A percentile compares a stretch with the other conserved stretches of the same genome.
These are phyloP conservation scores for Cepaea nemoralis DNA, from an alignment of 1,140 invertebrate species.

Conservation along the genomic window DNA sequence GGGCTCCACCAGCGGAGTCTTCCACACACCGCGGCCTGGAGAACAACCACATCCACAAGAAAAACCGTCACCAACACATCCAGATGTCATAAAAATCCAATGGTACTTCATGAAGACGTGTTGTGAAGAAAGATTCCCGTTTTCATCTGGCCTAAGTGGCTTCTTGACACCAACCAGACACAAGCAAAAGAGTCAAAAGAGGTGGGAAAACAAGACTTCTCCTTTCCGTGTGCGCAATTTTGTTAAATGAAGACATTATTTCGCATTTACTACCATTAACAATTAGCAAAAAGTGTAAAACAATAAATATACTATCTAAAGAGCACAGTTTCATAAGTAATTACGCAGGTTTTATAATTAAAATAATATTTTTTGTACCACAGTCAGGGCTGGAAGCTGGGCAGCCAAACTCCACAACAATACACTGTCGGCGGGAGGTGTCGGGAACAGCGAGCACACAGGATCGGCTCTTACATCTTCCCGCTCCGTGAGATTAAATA, in stretches of 20 bases:
- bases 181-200: background rate
- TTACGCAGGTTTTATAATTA: background rate
- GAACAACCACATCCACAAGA: no score
- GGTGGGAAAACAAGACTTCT: constrained; percentile 29
- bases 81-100: no score
- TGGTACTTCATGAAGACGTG: no score
- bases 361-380: constrained; percentile 27
- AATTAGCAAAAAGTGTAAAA: constrained; percentile 38
- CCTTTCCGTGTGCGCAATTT: constrained; percentile 24
- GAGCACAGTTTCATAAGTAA: background rate
- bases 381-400: background rate
- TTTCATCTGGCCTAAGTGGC: no score
- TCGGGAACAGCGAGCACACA: background rate
- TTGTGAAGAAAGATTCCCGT: no score
- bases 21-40: no score
- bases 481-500: background rate
- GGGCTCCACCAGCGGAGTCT: no score
- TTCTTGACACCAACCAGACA: background rate
- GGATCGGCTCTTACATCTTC: background rate
- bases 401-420: constrained; percentile 4
- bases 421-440: background rate
- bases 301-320: background rate
- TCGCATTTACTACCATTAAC: background rate
- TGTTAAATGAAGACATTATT: background rate
- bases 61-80: no score